Evolutionary conservation across 1,140 invertebrate species (phyloP).

Genomic region (Ostrea denselamellosa): DNA sequence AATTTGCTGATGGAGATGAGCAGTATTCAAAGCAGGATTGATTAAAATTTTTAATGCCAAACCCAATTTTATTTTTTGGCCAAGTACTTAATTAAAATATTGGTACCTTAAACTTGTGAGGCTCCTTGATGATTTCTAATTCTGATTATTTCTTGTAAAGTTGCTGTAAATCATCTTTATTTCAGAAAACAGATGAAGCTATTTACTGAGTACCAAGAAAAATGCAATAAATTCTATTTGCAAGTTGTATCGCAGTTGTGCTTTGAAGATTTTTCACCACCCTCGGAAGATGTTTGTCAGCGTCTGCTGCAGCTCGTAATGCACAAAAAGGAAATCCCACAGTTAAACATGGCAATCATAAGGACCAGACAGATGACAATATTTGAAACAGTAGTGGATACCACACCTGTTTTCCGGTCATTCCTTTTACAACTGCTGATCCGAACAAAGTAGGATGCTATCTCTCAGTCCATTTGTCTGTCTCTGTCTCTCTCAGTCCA

Average conservation of each 20-base stretch:
- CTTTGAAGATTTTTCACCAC: slow-evolving; percentile 66
- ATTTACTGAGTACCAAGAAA: slow-evolving; percentile 57
- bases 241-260: slow-evolving; percentile 72
- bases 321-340: slow-evolving; percentile 17
- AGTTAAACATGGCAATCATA: slow-evolving; percentile 11
- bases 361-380: slow-evolving; percentile 64
- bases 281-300: slow-evolving; percentile 64
- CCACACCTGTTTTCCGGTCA: slow-evolving; percentile 70
- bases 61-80: too few relatives aligned
- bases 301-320: slow-evolving; percentile 68
- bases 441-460: slow-evolving; percentile 58
- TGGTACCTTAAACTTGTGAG: too few relatives aligned
- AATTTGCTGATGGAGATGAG: too few relatives aligned
- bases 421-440: slow-evolving; percentile 70
- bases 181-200: slow-evolving; percentile 14
- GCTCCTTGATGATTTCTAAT: too few relatives aligned
- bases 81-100: too few relatives aligned
- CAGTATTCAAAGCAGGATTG: too few relatives aligned
- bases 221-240: slow-evolving; percentile 71
- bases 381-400: slow-evolving; percentile 67
- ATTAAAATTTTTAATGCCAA: too few relatives aligned
- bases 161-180: neutral
- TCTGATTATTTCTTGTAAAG: too few relatives aligned
- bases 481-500: neutral
- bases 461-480: neutral